phyloP scores from a whole-genome alignment of 2,888 invertebrate genomes.

The Scrobipalpa costella region DNA sequence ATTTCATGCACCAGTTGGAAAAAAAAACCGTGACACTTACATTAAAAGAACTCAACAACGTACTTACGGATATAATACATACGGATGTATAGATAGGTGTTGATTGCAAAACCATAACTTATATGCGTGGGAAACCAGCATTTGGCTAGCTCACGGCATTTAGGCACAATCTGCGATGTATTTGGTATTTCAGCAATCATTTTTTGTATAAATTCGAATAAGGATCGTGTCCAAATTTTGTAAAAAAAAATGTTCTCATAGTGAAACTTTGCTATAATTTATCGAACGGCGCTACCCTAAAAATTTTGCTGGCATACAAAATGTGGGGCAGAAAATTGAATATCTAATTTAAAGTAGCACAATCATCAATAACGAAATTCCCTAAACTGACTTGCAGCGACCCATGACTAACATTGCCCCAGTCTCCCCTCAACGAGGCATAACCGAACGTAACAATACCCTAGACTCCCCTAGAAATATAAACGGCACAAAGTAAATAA shows the following conservation, averaged over 20 bases:
- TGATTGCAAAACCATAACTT: constrained; percentile 22
- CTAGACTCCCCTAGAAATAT: constrained; percentile 62
- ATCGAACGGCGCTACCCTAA: not conserved
- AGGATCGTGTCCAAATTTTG: constrained; percentile 6
- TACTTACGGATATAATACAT: constrained; percentile 7
- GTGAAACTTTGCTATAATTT: not conserved
- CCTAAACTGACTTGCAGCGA: constrained; percentile 33
- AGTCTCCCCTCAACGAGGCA: constrained; percentile 68
- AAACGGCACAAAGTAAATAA: constrained; percentile 79
- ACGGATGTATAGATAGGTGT: constrained; percentile 19
- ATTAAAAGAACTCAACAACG: constrained; percentile 9
- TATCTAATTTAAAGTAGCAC: constrained; percentile 23
- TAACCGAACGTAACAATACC: constrained; percentile 71
- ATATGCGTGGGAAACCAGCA: constrained; percentile 20
- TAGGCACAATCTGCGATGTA: constrained; percentile 10
- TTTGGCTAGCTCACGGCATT: constrained; percentile 21
- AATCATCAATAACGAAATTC: constrained; percentile 19
- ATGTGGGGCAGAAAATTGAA: constrained; percentile 8
- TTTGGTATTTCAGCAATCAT: constrained; percentile 13
- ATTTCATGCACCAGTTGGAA: constrained; percentile 50
- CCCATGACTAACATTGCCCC: constrained; percentile 53
- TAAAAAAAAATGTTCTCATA: not conserved
- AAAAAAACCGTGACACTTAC: constrained; percentile 26
- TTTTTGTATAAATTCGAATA: not conserved
- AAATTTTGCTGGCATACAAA: not conserved